Evolutionary conservation across 2,888 invertebrate genomes (phyloP), one percentile per base, ranked within the genome.

Genomic region (Holacanthella duospinosa): DNA sequence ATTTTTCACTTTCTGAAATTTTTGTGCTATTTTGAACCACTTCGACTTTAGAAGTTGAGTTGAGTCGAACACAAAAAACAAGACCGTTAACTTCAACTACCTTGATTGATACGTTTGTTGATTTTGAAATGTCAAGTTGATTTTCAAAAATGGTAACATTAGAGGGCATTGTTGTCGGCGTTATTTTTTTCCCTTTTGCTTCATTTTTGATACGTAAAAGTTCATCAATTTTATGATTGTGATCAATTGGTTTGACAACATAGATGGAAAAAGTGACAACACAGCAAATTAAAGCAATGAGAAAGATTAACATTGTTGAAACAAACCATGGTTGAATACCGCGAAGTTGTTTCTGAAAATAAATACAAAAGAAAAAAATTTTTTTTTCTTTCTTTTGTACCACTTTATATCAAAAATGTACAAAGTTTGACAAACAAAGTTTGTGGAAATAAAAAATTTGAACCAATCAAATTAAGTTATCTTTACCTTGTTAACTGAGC

Each of bases 251-350:
- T 6, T 43, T 29, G 43, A 59, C 27, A 12, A 59, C 28, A 27
- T 43, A 59, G 16, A 59, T 21, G 26, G 59, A 44, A 12, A 25
- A 24, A 3, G 59, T 59, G 2, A 59, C 36, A 2, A 36, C 43
- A 59, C 29, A 59, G n/a, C 25, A 21, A 44, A 59, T 29, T 3
- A 24, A 29, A 3, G 59, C 59, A 24, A 59, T 36, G n/a, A 43
- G 48, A 25, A 59, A 59, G n/a, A 59, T 24, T 4, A 59, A 4
- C 6, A 59, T 21, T 6, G 59, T 59, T 26, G 44, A 26, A 43
- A 59, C 6, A 36, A 59, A 59, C 59, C 59, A 59, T 19, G 59
- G 59, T 25, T 59, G 59, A 26, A 59, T 59, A 2, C 48, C 48
- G 2, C 4, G n/a, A 21, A 59, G 29, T 2, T 59, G 29, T 21